phyloP scores from a whole-genome alignment of 1,140 invertebrate species.

The Hermetia illucens region DNA sequence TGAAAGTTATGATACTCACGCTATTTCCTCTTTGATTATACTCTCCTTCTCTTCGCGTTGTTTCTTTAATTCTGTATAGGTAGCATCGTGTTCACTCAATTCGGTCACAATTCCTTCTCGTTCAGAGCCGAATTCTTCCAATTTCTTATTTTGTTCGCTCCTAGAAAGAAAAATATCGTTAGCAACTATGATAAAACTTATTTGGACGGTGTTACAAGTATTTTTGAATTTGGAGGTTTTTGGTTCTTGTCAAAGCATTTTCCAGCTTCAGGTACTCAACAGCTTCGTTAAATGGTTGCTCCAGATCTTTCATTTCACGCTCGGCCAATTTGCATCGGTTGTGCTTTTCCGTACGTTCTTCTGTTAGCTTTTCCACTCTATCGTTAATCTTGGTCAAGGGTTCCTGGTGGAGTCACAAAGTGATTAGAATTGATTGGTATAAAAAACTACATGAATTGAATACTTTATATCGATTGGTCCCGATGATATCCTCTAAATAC shows the following conservation, averaged over 20 bases:
- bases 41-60: conserved; percentile 37
- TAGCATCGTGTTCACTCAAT: conserved; percentile 38
- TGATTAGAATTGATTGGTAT: conserved; percentile 2
- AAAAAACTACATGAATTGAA: no score
- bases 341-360: conserved; percentile 71
- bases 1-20: conserved; percentile 39
- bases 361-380: conserved; percentile 64
- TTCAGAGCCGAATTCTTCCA: conserved; percentile 32
- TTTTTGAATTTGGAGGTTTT: conserved; percentile 57
- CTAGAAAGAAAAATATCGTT: conserved; percentile 12
- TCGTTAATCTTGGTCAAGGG: conserved; percentile 67
- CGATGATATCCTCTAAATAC: conserved; percentile 97
- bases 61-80: conserved; percentile 38
- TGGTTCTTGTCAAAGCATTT: conserved; percentile 53
- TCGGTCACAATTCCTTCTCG: conserved; percentile 36
- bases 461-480: conserved; percentile 74
- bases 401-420: conserved; percentile 32
- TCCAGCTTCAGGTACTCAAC: conserved; percentile 66
- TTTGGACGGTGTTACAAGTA: conserved; percentile 51
- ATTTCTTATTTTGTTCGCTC: conserved; percentile 35
- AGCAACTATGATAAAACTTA: conserved; percentile 5
- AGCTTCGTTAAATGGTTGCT: conserved; percentile 77
- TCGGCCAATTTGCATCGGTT: conserved; percentile 81
- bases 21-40: conserved; percentile 36
- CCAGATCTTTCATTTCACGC: conserved; percentile 75